These are phyloP conservation scores for Lymantria monacha DNA, from an alignment of 2,888 invertebrate species.

Conservation along the genomic window DNA sequence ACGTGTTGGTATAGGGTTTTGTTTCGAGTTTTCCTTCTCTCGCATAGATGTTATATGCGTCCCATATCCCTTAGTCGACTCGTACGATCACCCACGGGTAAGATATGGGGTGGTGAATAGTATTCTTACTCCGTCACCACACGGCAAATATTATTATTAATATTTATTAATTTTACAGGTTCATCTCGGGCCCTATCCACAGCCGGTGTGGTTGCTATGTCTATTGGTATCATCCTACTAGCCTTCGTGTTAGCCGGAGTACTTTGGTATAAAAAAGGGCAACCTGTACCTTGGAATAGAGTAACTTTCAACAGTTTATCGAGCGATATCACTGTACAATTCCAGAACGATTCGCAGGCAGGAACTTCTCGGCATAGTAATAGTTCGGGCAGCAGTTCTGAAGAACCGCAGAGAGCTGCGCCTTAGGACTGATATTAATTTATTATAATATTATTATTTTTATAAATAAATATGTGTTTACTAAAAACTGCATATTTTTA, in stretches of 20 bases:
- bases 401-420: neutral
- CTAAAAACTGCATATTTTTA: no score
- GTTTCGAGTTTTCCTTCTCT: no score
- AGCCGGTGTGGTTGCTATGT: conserved; percentile 49
- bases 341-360: neutral
- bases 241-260: conserved; percentile 39
- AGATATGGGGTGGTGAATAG: no score
- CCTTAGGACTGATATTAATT: neutral
- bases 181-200: no score
- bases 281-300: conserved; percentile 13
- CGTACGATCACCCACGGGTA: no score
- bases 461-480: neutral
- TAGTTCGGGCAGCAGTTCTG: neutral
- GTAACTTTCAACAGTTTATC: neutral
- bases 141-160: no score
- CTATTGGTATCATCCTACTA: conserved; percentile 40
- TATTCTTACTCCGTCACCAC: no score
- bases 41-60: no score
- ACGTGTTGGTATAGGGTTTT: no score
- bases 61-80: no score
- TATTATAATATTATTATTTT: neutral
- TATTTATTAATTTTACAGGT: no score
- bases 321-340: neutral
- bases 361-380: conserved; percentile 2
- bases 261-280: conserved; percentile 44